phyloP scores from a whole-genome alignment of 2,888 invertebrate species.

The Chymomyza amoena region DNA sequence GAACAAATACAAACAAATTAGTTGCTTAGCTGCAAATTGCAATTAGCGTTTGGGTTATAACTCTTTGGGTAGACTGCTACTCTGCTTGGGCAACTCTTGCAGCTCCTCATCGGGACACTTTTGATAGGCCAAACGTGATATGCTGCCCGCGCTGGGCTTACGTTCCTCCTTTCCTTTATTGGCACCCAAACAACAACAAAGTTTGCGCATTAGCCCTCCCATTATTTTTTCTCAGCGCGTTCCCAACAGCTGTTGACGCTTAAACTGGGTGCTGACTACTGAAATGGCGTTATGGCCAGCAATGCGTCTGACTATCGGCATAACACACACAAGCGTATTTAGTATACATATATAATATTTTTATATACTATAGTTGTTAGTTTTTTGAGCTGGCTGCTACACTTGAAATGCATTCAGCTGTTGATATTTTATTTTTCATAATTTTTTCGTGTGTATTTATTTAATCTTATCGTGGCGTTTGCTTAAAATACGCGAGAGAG shows the following conservation, averaged over 20 bases:
- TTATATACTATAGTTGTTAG: neutral
- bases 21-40: constrained; percentile 1
- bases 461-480: constrained; percentile 62
- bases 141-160: neutral
- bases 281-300: neutral
- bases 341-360: neutral
- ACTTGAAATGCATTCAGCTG: constrained; percentile 63
- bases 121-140: constrained; percentile 35
- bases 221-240: constrained; percentile 25
- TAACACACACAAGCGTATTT: neutral
- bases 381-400: constrained; percentile 5
- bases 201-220: constrained; percentile 59
- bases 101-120: constrained; percentile 60
- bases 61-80: neutral
- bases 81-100: neutral
- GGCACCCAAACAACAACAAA: constrained; percentile 65
- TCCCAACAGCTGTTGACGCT: constrained; percentile 22
- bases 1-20: constrained; percentile 4
- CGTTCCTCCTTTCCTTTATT: constrained; percentile 7
- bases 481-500: constrained; percentile 4
- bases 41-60: neutral
- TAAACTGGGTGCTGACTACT: neutral
- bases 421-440: constrained; percentile 49
- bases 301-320: neutral
- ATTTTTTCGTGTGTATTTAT: constrained; percentile 42